Conservation (phyloP, 2,888 invertebrate genomes). For the Cerastoderma edule region DNA sequence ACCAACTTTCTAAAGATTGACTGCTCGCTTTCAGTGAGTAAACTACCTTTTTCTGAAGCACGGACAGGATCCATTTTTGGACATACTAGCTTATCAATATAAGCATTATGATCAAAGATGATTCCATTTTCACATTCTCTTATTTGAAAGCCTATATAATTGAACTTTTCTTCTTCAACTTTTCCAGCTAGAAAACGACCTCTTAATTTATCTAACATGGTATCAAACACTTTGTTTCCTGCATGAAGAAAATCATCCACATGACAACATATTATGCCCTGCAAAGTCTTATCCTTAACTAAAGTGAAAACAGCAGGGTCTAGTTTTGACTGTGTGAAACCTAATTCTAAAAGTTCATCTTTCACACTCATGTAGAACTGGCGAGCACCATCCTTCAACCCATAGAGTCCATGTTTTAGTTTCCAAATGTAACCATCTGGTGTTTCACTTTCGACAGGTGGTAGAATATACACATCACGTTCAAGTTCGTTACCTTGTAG, state of each 20-base stretch:
- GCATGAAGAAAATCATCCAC: slow-evolving; percentile 63
- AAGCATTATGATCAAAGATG: slow-evolving; percentile 26
- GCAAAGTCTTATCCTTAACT: slow-evolving; percentile 25
- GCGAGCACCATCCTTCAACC: slow-evolving; percentile 53
- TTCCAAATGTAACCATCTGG: slow-evolving; percentile 45
- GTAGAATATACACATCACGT: slow-evolving; percentile 46
- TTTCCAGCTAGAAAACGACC: slow-evolving; percentile 51
- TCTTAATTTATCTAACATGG: slow-evolving; percentile 24
- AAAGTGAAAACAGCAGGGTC: slow-evolving; percentile 59
- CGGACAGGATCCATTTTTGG: no score
- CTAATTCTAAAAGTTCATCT: slow-evolving; percentile 39
- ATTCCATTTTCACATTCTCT: slow-evolving; percentile 29
- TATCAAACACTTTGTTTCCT: slow-evolving; percentile 43
- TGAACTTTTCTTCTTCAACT: slow-evolving; percentile 43
- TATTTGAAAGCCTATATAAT: slow-evolving; percentile 50
- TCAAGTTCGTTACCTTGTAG: slow-evolving; percentile 52
- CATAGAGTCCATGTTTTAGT: slow-evolving; percentile 57
- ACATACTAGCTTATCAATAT: no score
- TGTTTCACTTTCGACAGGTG: slow-evolving; percentile 43
- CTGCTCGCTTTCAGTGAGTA: no score
- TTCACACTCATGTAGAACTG: slow-evolving; percentile 57
- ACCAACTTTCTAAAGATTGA: slow-evolving; percentile 12
- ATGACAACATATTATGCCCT: slow-evolving; percentile 52
- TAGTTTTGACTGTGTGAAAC: slow-evolving; percentile 44
- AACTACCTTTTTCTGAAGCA: no score